Evolutionary conservation across 2,888 invertebrate species (phyloP), one percentile per base, ranked within the genome.

Genomic region (Lamproptera curius): DNA sequence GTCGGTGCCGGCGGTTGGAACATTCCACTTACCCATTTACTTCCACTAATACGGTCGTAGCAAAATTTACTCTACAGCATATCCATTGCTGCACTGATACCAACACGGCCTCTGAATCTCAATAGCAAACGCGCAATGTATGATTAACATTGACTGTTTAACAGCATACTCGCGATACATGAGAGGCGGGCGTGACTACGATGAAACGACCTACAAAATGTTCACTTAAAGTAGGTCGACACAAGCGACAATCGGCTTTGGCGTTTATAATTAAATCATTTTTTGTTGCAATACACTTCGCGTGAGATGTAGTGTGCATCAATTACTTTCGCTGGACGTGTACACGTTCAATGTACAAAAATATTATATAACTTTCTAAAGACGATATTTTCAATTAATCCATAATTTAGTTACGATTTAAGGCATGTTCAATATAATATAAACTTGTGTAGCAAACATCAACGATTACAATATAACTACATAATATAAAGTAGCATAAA

Each of bases 141-240:
- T n/a, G n/a, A n/a, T n/a, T 16, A 41, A 17, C 26, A 9, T 17
- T 6, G 15, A 39, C 13, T 34, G 35, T 14, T 15, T 17, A 15
- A 34, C 23, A 41, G 44, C 46, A 16, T 35, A 46, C 53, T 53
- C 51, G 53, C 52, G 56, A 49, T 50, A 51, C 55, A 47, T 52
- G 61, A 61, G 62, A 68, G 62, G 57, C 55, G 62, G 68, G 71
- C 76, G 70, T 72, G 74, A 71, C 73, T 69, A 70, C 78, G 72
- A 73, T 72, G 44, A 68, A 71, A 70, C 70, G 79, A 80, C 79
- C 81, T 73, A 82, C 74, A 75, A 78, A 79, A 70, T 67, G 67
- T 59, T 67, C 68, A 64, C 67, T 66, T 65, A 70, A 82, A 81
- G 72, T 81, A 72, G 81, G 82, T 73, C 81, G 74, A 65, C 66